Conservation (phyloP, 37 sponge, comb jelly and placozoan genomes). For the Crambe crambe region DNA sequence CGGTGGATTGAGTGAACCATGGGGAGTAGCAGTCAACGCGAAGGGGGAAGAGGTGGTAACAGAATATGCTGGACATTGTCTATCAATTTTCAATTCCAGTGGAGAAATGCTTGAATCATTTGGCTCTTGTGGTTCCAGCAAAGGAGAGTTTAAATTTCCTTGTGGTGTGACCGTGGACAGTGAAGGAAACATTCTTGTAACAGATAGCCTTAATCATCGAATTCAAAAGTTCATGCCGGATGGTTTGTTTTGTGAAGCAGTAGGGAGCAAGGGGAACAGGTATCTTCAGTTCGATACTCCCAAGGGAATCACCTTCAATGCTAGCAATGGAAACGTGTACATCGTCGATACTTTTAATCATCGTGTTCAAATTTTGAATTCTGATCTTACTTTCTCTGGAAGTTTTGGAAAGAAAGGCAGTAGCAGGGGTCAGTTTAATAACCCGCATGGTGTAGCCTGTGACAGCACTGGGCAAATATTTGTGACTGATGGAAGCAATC, state of each 20-base stretch:
- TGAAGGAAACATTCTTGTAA: slow-evolving; percentile 18
- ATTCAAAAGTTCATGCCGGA: slow-evolving; percentile 60
- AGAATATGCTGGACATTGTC: not conserved
- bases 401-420: too few relatives aligned
- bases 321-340: slow-evolving; percentile 22
- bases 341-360: slow-evolving; percentile 61
- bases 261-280: slow-evolving; percentile 42
- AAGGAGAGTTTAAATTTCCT: too few relatives aligned
- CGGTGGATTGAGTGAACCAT: not conserved
- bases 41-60: slow-evolving; percentile 1
- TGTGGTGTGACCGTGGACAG: slow-evolving; percentile 23
- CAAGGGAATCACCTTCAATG: slow-evolving; percentile 37
- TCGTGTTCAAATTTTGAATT: slow-evolving; percentile 65
- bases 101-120: slow-evolving; percentile 16
- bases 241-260: slow-evolving; percentile 30
- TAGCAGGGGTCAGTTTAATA: too few relatives aligned
- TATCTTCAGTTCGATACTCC: slow-evolving; percentile 56
- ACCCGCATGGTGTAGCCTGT: too few relatives aligned
- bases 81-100: slow-evolving; percentile 5
- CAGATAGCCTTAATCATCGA: slow-evolving; percentile 24
- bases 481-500: too few relatives aligned
- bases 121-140: too few relatives aligned
- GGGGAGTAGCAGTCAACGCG: not conserved
- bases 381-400: slow-evolving; percentile 41
- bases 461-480: too few relatives aligned